These are phyloP conservation scores for Antechinus stuartii DNA, from an alignment of 2,113 vertebrate genomes.

Conservation along the genomic window DNA sequence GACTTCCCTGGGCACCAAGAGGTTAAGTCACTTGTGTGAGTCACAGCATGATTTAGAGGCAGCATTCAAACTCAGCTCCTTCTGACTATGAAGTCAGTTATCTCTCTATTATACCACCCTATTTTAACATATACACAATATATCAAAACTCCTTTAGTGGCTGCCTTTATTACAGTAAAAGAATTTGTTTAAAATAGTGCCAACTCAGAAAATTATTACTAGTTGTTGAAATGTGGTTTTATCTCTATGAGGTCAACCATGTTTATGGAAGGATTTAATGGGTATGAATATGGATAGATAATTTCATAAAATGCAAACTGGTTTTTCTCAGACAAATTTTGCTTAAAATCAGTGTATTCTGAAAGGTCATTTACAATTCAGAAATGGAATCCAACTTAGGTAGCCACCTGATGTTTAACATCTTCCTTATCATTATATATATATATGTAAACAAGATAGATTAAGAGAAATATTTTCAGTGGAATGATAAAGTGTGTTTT, in stretches of 20 bases:
- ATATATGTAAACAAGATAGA: neutral
- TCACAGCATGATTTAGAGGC: neutral
- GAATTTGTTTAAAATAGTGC: neutral
- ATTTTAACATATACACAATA: neutral
- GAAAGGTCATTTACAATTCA: slow-evolving; percentile 20
- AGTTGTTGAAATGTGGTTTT: neutral
- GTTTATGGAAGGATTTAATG: neutral
- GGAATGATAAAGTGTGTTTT: slow-evolving; percentile 5
- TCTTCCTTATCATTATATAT: neutral
- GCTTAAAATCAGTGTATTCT: slow-evolving; percentile 9
- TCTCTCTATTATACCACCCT: neutral
- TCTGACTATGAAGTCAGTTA: neutral
- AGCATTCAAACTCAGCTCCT: neutral
- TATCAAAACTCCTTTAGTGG: neutral
- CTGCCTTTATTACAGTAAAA: neutral
- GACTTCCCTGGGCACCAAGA: neutral
- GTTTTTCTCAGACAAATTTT: neutral
- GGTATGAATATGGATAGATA: slow-evolving; percentile 1
- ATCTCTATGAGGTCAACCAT: neutral
- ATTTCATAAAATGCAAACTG: neutral
- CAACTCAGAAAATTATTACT: neutral
- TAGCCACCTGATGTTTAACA: neutral
- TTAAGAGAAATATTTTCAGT: neutral
- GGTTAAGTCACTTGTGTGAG: neutral
- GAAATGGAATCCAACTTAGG: slow-evolving; percentile 4